A percentile compares a stretch with the other conserved stretches of the same genome.
These are phyloP conservation scores for Caenorhabditis sp. DNA, from an alignment of 2,888 invertebrate genomes.

Conservation along the genomic window DNA sequence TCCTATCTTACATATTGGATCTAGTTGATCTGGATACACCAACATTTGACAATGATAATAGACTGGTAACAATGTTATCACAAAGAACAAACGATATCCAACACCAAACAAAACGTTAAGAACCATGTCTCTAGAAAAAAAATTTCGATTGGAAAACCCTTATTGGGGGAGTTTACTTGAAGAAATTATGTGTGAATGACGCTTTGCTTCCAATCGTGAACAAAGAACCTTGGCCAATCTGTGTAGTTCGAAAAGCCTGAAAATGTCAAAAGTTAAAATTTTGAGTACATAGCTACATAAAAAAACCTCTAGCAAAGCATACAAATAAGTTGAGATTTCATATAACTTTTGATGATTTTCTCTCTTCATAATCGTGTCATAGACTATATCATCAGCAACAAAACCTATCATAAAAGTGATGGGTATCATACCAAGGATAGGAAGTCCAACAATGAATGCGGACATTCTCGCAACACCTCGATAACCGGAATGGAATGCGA, in stretches of 20 bases:
- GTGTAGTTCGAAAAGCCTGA: not conserved
- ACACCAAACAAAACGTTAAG: not conserved
- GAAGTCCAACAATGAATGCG: not conserved
- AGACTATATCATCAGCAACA: not conserved
- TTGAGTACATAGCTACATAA: too few relatives aligned
- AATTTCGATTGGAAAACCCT: too few relatives aligned
- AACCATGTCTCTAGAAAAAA: not conserved
- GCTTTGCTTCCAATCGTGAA: not conserved
- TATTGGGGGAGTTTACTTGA: too few relatives aligned
- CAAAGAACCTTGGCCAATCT: not conserved
- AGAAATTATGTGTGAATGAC: not conserved
- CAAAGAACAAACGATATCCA: not conserved
- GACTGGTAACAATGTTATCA: not conserved
- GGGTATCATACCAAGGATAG: not conserved
- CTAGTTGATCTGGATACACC: not conserved
- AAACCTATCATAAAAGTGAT: not conserved
- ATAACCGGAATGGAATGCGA: not conserved
- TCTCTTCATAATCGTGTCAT: not conserved
- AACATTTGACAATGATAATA: not conserved
- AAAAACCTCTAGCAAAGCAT: not conserved
- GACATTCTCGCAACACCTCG: not conserved
- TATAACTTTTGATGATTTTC: not conserved
- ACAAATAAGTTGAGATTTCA: not conserved
- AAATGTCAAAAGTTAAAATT: not conserved
- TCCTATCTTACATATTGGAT: not conserved